These are phyloP conservation scores for Takifugu flavidus DNA, from an alignment of 2,113 vertebrate species.

Conservation along the genomic window DNA sequence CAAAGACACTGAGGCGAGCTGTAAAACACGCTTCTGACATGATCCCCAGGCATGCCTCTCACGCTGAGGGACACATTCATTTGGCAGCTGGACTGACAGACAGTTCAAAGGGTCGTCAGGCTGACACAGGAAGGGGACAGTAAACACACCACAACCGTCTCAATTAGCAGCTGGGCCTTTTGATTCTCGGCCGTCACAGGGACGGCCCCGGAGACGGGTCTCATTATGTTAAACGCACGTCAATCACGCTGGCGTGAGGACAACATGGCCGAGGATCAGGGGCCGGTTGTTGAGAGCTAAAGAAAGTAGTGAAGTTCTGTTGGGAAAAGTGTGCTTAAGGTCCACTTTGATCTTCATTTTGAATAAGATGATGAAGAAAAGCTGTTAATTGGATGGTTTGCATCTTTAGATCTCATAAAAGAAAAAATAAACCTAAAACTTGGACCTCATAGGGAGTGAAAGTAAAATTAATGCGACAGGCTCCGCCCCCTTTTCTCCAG, in stretches of 20 bases:
- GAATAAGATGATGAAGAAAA: too few species aligned
- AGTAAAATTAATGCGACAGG: too few species aligned
- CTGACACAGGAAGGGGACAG: slow-evolving; percentile 63
- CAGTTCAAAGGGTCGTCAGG: slow-evolving; percentile 70
- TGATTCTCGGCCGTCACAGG: slow-evolving; percentile 47
- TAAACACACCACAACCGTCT: slow-evolving; percentile 63
- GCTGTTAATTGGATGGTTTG: too few species aligned
- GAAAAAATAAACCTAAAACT: too few species aligned
- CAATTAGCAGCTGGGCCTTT: slow-evolving; percentile 61
- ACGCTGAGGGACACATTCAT: slow-evolving; percentile 65
- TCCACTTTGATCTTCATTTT: too few species aligned
- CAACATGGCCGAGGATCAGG: not conserved
- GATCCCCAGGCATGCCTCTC: slow-evolving; percentile 59
- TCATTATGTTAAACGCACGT: slow-evolving; percentile 65
- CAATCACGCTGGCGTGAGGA: slow-evolving; percentile 40
- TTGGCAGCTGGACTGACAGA: slow-evolving; percentile 63
- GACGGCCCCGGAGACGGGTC: slow-evolving; percentile 41
- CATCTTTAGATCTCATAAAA: too few species aligned
- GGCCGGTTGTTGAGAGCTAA: not conserved
- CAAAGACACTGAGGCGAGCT: slow-evolving; percentile 60
- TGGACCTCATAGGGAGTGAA: too few species aligned
- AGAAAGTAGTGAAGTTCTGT: not conserved
- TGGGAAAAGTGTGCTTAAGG: too few species aligned
- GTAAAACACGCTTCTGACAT: slow-evolving; percentile 68
- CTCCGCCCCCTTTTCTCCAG: too few species aligned